phyloP scores from a whole-genome alignment of 2,113 vertebrate species.

The Chlamydotis undulata region DNA sequence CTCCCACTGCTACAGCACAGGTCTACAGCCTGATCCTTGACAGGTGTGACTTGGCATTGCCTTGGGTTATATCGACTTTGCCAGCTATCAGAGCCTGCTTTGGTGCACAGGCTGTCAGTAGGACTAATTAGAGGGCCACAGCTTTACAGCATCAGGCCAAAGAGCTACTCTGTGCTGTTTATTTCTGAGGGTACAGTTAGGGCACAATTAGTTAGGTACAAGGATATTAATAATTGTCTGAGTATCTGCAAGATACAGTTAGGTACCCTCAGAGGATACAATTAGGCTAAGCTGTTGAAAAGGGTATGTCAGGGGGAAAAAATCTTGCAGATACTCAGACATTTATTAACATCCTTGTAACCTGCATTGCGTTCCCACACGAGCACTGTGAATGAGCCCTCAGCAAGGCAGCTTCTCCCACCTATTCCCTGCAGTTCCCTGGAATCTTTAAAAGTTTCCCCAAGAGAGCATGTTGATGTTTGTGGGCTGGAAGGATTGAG shows the following conservation, averaged over 20 bases:
- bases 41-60: neutral
- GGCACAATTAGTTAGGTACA: neutral
- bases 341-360: neutral
- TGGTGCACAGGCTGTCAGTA: neutral
- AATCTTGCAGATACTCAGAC: neutral
- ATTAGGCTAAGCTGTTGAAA: neutral
- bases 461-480: neutral
- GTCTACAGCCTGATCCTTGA: neutral
- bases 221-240: neutral
- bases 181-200: neutral
- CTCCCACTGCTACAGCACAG: neutral
- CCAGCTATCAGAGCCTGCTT: neutral
- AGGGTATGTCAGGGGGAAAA: neutral
- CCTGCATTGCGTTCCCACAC: neutral
- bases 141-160: neutral
- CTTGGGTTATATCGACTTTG: neutral
- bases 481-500: neutral
- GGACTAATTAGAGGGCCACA: neutral
- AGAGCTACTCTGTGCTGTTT: neutral
- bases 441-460: neutral
- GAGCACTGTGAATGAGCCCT: neutral
- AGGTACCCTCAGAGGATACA: neutral
- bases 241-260: neutral
- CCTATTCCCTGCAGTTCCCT: neutral
- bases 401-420: neutral